Base-by-base conservation (phyloP, 2,888 invertebrate species). In the Ophonus ardosiacus region DNA sequence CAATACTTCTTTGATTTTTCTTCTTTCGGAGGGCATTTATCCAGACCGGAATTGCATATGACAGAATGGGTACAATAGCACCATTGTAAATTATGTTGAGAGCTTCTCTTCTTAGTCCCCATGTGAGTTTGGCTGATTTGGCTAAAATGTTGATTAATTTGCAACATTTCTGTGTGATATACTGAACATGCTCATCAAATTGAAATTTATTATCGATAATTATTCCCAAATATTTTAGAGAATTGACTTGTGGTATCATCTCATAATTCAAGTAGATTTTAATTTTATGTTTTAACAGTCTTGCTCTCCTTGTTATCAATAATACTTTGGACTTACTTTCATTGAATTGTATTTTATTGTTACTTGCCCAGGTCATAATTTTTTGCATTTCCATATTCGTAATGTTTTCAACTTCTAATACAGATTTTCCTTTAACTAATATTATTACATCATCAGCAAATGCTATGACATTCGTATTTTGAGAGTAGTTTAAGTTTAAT, bases 361-460 rank as follows among this genome's bases (percentile, higher is more conserved):
- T 6, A 17, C 59, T 3, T 59, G 80, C 78, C 78, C 78, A 78
- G 4, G 1, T 43, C 24, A n/a, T 51, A 51, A 78, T 80, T 80
- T 80, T 80, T 15, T 57, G 2, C 61, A 59, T 57, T 38, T 24
- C 80, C 21, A 80, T 57, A 80, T 59, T 59, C n/a, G 59, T 38
- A 59, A 21, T n/a, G 3, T 15, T 57, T 17, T 57, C 57, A 57
- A 31, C 80, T 31, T 80, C 61, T 24, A 24, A 13, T n/a, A 31
- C 8, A 3, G 38, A 10, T 80, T 38, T 80, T 7, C 80, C 38
- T 57, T 31, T 80, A 21, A 59, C 57, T 15, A 57, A 57, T n/a
- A 57, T 57, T 10, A 57, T 57, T 6, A 57, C 1, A n/a, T 57
- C 57, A n/a, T 57, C 57, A 15, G 15, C 13, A 57, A 57, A 57